Conservation (phyloP, 53 echinoderm and acorn worm genomes). For the Astropecten irregularis region DNA sequence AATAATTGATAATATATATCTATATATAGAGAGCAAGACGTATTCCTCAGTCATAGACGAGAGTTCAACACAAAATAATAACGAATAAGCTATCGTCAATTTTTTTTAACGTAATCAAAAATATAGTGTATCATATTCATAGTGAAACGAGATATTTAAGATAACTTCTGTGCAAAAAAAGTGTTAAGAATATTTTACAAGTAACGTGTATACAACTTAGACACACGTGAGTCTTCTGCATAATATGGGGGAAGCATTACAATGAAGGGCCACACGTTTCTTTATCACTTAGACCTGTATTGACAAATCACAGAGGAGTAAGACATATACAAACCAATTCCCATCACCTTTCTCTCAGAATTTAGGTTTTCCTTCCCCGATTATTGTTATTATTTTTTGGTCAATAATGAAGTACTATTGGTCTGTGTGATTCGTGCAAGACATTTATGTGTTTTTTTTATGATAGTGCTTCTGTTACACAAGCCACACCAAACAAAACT, state of each 20-base stretch:
- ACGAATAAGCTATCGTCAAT: conserved; percentile 4
- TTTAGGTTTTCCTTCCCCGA: too few species aligned
- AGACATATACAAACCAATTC: too few species aligned
- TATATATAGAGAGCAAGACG: conserved; percentile 18
- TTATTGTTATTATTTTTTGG: too few species aligned
- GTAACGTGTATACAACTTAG: conserved; percentile 19
- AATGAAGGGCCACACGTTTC: neutral
- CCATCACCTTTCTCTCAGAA: too few species aligned
- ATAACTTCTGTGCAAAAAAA: conserved; percentile 32
- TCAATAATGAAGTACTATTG: too few species aligned
- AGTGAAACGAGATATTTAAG: conserved; percentile 30
- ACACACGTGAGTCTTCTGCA: conserved; percentile 30
- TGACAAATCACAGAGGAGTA: too few species aligned
- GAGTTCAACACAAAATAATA: neutral
- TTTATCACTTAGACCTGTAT: too few species aligned
- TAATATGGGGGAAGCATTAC: neutral
- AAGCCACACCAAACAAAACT: too few species aligned
- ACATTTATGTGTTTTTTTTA: too few species aligned
- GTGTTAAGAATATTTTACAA: conserved; percentile 22
- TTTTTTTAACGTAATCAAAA: conserved; percentile 16
- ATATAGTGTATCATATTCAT: conserved; percentile 32
- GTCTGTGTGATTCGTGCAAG: too few species aligned
- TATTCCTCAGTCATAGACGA: conserved; percentile 46
- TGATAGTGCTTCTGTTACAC: too few species aligned
- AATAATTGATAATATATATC: conserved; percentile 26